These are phyloP conservation scores for Crotalus helleri DNA, from an alignment of 2,113 vertebrate species.

Conservation along the genomic window DNA sequence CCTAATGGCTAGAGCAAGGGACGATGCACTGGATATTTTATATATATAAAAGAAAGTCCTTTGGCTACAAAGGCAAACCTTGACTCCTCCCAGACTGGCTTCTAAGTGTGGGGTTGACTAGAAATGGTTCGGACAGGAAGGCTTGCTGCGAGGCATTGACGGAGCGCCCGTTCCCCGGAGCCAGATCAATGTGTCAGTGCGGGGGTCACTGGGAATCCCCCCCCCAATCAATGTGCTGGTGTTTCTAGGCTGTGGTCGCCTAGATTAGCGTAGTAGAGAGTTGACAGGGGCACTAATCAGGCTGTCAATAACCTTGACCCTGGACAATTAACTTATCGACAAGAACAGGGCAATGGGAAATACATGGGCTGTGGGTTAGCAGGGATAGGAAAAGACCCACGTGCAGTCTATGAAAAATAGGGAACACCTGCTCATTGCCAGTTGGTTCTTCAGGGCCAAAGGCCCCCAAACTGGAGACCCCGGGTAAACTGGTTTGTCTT, in stretches of 20 bases:
- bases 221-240: constrained; percentile 49
- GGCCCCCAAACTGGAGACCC: background rate
- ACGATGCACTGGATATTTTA: background rate
- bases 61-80: background rate
- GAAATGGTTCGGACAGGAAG: background rate
- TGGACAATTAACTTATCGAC: constrained; percentile 73
- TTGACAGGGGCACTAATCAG: constrained; percentile 73
- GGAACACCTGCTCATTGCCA: background rate
- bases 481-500: background rate
- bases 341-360: constrained; percentile 51
- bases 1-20: background rate
- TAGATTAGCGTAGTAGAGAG: constrained; percentile 65
- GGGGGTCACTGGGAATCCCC: constrained; percentile 57
- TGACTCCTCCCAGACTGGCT: background rate
- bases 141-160: background rate
- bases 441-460: background rate
- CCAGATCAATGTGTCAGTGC: constrained; percentile 58
- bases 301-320: constrained; percentile 73
- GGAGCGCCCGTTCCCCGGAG: constrained; percentile 31
- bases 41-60: background rate
- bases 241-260: constrained; percentile 36
- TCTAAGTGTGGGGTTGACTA: background rate
- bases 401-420: too few relatives aligned
- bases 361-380: background rate
- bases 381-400: background rate